phyloP scores from a whole-genome alignment of 2,797 vertebrate genomes.

The Limnodromus scolopaceus region DNA sequence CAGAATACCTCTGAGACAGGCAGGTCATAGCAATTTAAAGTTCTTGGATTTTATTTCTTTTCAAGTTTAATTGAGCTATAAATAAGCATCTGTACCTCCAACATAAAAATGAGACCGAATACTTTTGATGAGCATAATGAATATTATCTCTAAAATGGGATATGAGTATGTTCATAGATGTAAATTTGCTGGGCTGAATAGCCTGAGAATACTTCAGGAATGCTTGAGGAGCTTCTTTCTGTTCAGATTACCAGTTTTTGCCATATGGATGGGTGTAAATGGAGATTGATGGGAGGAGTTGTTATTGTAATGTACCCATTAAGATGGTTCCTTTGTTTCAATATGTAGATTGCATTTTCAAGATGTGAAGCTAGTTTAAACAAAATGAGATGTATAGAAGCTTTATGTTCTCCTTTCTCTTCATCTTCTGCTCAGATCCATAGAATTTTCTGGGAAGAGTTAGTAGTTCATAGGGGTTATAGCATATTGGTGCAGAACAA shows the following conservation, averaged over 20 bases:
- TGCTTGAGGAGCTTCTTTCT: background rate
- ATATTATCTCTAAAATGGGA: conserved; percentile 17
- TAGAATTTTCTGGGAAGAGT: background rate
- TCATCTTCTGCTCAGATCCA: background rate
- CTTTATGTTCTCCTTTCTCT: background rate
- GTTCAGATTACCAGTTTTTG: background rate
- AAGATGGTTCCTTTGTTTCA: conserved; percentile 3
- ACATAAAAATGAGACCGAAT: background rate
- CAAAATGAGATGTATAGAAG: background rate
- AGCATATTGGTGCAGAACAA: background rate
- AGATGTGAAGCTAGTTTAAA: background rate
- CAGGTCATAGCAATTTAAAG: background rate
- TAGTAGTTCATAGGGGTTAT: background rate
- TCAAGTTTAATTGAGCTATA: background rate
- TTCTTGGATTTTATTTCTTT: background rate
- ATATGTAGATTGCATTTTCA: conserved; percentile 3
- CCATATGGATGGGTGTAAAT: conserved; percentile 36
- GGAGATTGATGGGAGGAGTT: conserved; percentile 20
- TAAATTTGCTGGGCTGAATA: background rate
- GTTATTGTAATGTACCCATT: conserved; percentile 2
- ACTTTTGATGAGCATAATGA: background rate
- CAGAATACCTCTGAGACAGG: background rate
- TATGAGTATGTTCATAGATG: background rate
- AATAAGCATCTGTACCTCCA: background rate
- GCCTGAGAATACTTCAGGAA: background rate